A percentile compares a stretch with the other conserved stretches of the same genome.
phyloP scores from a whole-genome alignment of 2,113 vertebrate genomes.

The Rhombomys opimus region DNA sequence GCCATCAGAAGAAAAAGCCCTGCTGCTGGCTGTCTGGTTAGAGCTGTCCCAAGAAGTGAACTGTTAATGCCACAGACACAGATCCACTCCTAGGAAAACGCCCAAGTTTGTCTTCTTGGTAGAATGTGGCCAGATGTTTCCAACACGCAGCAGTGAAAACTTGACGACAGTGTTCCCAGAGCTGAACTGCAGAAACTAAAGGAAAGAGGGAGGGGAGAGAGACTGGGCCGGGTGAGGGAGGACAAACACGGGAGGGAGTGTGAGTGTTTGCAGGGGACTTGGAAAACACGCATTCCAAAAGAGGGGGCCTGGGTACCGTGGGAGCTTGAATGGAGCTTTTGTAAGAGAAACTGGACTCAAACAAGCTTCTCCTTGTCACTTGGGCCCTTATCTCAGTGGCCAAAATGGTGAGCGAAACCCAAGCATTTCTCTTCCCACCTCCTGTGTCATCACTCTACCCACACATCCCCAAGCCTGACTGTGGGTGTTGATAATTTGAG shows the following conservation, averaged over 20 bases:
- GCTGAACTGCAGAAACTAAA: not conserved
- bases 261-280: not conserved
- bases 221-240: not conserved
- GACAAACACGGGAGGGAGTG: not conserved
- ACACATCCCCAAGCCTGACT: not conserved
- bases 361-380: not conserved
- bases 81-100: not conserved
- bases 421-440: constrained; percentile 25
- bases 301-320: not conserved
- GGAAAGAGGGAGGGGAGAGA: not conserved
- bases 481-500: constrained; percentile 5
- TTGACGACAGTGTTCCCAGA: not conserved
- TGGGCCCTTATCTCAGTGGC: not conserved
- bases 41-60: not conserved
- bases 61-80: not conserved
- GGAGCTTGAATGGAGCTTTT: constrained; percentile 13
- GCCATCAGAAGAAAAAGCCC: not conserved
- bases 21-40: not conserved
- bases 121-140: constrained; percentile 23
- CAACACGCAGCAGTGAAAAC: not conserved
- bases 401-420: constrained; percentile 37
- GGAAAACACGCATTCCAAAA: not conserved
- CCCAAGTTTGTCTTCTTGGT: not conserved
- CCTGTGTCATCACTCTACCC: not conserved
- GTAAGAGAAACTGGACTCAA: not conserved